Evolutionary conservation across 2,888 invertebrate genomes (phyloP).

Genomic region (Ormyrus nitidulus): DNA sequence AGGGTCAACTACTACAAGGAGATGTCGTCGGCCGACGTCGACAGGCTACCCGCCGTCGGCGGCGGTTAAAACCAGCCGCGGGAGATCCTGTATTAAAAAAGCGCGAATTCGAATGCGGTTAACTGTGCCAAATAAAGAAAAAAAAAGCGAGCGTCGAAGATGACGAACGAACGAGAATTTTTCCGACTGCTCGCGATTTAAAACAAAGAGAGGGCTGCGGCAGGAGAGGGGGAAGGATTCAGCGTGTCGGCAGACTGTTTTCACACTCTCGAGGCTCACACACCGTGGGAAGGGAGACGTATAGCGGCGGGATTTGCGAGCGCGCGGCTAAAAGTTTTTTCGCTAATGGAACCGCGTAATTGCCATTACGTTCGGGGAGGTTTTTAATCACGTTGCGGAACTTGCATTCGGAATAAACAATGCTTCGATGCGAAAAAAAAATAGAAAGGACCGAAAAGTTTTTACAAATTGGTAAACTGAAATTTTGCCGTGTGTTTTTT

Average conservation of each 20-base stretch:
- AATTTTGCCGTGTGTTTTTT: too few relatives aligned
- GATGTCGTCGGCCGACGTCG: constrained; percentile 58
- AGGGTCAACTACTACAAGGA: constrained; percentile 59
- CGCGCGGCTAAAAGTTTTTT: too few relatives aligned
- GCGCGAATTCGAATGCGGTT: background rate
- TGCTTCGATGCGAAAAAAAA: too few relatives aligned
- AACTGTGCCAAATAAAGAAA: constrained; percentile 43
- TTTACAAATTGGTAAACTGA: too few relatives aligned
- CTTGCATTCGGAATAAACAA: too few relatives aligned
- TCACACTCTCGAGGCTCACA: background rate
- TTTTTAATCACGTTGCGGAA: too few relatives aligned
- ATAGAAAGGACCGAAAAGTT: too few relatives aligned
- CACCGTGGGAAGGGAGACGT: too few relatives aligned
- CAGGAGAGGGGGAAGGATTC: constrained; percentile 3
- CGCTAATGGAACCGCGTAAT: too few relatives aligned
- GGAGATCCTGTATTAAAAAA: background rate
- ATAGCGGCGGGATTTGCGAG: too few relatives aligned
- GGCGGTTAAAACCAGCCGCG: constrained; percentile 28
- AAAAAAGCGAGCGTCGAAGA: background rate
- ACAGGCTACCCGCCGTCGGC: constrained; percentile 53
- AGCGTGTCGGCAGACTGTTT: constrained; percentile 18
- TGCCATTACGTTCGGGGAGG: too few relatives aligned
- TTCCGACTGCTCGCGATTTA: background rate
- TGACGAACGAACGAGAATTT: background rate
- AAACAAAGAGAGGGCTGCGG: background rate